Evolutionary conservation across 2,888 invertebrate genomes (phyloP).

Genomic region (Sycophila texana): DNA sequence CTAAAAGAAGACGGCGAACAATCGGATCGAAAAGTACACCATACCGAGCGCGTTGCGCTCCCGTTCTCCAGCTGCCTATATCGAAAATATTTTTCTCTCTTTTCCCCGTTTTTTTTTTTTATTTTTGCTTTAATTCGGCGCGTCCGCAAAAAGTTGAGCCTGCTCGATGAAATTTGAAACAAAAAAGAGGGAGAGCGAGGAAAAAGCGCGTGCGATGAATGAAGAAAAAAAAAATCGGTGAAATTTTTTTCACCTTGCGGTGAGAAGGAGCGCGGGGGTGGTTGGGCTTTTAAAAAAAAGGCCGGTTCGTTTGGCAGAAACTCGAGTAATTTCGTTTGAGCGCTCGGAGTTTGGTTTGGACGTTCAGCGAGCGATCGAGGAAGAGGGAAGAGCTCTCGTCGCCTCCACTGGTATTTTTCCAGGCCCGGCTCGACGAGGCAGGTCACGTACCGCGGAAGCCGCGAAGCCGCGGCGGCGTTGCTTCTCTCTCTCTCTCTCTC

Average conservation of each 20-base stretch:
- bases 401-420: constrained; percentile 34
- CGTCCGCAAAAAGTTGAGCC: constrained; percentile 3
- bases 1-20: no score
- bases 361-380: constrained; percentile 5
- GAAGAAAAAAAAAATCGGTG: no score
- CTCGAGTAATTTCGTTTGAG: constrained; percentile 42
- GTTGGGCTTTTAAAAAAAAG: neutral
- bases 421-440: constrained; percentile 27
- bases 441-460: constrained; percentile 36
- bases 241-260: no score
- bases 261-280: neutral
- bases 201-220: no score
- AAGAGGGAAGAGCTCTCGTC: constrained; percentile 2
- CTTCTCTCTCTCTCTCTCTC: neutral
- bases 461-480: constrained; percentile 33
- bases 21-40: no score
- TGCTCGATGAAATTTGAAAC: constrained; percentile 2
- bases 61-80: neutral
- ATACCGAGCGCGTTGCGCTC: neutral
- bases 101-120: constrained; percentile 4
- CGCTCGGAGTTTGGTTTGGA: constrained; percentile 17
- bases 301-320: constrained; percentile 42
- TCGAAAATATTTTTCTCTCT: constrained; percentile 34
- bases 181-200: neutral
- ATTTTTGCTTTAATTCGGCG: constrained; percentile 20